A percentile compares a stretch with the other conserved stretches of the same genome.
Evolutionary conservation across 2,888 invertebrate genomes (phyloP).

Genomic region (Tetramorium bicarinatum): DNA sequence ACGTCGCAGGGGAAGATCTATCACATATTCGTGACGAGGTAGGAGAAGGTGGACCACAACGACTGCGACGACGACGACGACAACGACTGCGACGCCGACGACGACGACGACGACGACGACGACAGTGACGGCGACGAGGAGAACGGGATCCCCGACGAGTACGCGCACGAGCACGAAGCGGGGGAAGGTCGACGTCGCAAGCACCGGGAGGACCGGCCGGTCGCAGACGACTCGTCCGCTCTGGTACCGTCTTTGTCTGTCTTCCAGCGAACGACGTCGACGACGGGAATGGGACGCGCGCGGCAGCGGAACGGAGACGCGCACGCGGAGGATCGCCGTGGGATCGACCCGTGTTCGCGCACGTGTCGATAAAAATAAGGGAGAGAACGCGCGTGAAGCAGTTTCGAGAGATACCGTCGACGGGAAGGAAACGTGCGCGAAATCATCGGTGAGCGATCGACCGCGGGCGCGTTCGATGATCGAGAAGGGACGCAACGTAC

Average conservation of each 20-base stretch:
- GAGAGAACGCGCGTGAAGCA: no score
- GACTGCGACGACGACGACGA: constrained; percentile 47
- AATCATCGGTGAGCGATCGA: not conserved
- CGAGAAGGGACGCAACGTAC: not conserved
- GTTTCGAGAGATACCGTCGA: not conserved
- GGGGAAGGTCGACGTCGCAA: constrained; percentile 27
- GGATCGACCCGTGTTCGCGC: constrained; percentile 24
- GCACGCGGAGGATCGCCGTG: not conserved
- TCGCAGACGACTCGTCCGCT: constrained; percentile 50
- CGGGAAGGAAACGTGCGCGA: not conserved
- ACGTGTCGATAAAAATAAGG: constrained; percentile 36
- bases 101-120: not conserved
- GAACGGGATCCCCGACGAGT: constrained; percentile 21
- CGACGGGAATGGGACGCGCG: not conserved
- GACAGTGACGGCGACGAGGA: not conserved
- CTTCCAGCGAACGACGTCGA: not conserved
- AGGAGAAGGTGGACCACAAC: constrained; percentile 22
- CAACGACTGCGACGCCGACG: constrained; percentile 19
- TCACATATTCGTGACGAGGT: constrained; percentile 28
- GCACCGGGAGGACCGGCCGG: constrained; percentile 50
- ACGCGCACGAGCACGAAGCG: constrained; percentile 33
- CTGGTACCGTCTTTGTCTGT: constrained; percentile 44
- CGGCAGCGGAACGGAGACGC: constrained; percentile 7
- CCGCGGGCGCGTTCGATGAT: constrained; percentile 22
- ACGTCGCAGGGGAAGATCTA: constrained; percentile 59